Evolutionary conservation across 2,113 vertebrate species (phyloP), one percentile per base, ranked within the genome.

Genomic region (Pteruthius melanotis): DNA sequence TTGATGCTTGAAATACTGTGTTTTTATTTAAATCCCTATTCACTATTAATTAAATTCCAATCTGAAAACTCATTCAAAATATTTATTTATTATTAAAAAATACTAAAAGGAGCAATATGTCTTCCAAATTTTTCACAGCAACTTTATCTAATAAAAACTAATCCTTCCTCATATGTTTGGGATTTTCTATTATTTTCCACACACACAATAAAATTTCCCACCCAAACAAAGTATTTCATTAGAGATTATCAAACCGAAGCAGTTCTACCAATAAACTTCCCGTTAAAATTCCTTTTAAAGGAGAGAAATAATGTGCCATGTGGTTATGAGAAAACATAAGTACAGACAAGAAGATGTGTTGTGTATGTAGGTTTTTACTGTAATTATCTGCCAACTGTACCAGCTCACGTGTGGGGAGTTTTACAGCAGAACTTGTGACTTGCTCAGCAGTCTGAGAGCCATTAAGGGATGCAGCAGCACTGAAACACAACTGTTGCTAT

Each of bases 401-500:
- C 84, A 60, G n/a, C 70, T 77, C 71, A 57, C 1, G 1, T 45
- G 31, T 40, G 52, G 26, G 8, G 61, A 40, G 18, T 47, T 86
- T 54, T 19, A 30, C 17, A 52, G 63, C 68, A 76, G 65, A 14
- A 57, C 56, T 4, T 21, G 60, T 7, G 65, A 19, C 16, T 59
- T 2, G 2, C 74, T 35, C 40, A 76, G 89, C 78, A 69, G 6
- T 30, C 53, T 12, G 40, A 49, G 89, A 27, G 54, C 61, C 61
- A 61, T 31, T 9, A 35, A 76, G 78, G 7, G 23, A 83, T 56
- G 92, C 66, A 54, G 76, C 81, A 94, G 83, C 80, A 22, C 1
- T 39, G 54, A 54, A 13, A 86, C 45, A 94, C 89, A 93, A 63
- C 87, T 90, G 95, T 95, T 97, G 95, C 96, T 84, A 96, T 94